Percentiles rank a stretch among this genome's conserved stretches.
Evolutionary conservation across 2,113 vertebrate species (phyloP).

Genomic region (Entomyzon cyanotis): DNA sequence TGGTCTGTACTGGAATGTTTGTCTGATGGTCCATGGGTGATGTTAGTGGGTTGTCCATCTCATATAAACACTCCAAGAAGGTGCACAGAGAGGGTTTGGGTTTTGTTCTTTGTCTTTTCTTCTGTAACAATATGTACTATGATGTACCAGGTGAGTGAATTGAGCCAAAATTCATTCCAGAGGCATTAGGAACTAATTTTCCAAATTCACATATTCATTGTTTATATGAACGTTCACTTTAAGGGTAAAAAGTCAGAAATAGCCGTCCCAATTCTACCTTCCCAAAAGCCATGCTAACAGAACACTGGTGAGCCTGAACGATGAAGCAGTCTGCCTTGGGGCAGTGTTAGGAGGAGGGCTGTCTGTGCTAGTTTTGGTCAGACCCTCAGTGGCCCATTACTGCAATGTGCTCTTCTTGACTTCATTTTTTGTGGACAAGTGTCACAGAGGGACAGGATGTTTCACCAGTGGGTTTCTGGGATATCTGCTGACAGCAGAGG

Average conservation of each 20-base stretch:
- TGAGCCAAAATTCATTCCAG: not conserved
- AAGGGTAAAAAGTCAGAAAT: not conserved
- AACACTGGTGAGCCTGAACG: not conserved
- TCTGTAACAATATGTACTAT: not conserved
- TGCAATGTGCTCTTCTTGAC: not conserved
- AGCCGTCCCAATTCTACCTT: not conserved
- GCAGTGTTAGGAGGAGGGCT: not conserved
- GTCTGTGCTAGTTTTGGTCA: not conserved
- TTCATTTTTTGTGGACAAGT: not conserved
- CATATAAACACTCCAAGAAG: not conserved
- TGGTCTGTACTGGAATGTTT: not conserved
- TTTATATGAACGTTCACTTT: not conserved
- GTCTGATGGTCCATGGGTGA: not conserved
- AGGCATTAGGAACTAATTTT: not conserved
- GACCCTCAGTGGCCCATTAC: not conserved
- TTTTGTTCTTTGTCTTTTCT: not conserved
- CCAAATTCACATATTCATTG: not conserved
- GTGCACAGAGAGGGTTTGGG: not conserved
- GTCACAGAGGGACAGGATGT: not conserved
- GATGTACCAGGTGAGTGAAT: not conserved
- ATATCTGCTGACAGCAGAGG: not conserved
- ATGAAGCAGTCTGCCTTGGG: not conserved
- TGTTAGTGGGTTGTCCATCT: not conserved
- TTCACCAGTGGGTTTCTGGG: not conserved
- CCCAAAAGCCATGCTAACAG: not conserved